A percentile compares a stretch with the other conserved stretches of the same genome.
Evolutionary conservation across 2,113 vertebrate species (phyloP).

Genomic region (Pygoscelis antarcticus): DNA sequence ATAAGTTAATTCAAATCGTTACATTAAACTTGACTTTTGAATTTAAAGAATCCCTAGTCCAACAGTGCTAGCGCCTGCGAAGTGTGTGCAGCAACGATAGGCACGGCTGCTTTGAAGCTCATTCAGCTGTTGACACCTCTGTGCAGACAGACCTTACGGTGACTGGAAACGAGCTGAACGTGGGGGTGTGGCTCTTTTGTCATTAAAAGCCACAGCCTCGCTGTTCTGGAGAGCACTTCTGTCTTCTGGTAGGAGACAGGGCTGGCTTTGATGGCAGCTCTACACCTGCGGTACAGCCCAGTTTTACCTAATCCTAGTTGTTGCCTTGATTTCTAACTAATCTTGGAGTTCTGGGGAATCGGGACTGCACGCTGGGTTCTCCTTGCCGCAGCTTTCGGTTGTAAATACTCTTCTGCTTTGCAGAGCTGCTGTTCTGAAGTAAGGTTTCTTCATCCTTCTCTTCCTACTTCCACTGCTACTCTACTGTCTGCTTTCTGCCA

Average conservation of each 20-base stretch:
- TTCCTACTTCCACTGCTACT: neutral
- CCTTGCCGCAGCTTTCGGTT: neutral
- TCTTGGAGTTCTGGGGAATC: neutral
- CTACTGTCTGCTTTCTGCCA: neutral
- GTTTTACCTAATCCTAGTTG: neutral
- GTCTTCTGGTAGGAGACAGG: neutral
- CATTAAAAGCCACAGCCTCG: accelerated
- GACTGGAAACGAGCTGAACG: neutral
- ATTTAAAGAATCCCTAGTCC: neutral
- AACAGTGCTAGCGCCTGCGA: accelerated
- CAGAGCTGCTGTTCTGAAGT: neutral
- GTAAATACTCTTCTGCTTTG: neutral
- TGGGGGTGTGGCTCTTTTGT: neutral
- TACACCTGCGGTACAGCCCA: too few species aligned
- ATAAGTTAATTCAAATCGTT: neutral
- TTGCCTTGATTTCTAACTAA: neutral
- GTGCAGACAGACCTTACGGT: accelerated
- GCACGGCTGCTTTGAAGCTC: neutral
- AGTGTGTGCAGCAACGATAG: neutral
- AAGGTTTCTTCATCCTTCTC: neutral
- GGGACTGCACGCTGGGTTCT: accelerated
- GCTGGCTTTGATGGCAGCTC: neutral
- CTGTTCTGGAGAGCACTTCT: neutral
- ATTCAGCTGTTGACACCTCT: neutral
- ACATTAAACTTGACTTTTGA: neutral